phyloP scores from a whole-genome alignment of 2,888 invertebrate genomes.

The Hypomecis punctinalis region DNA sequence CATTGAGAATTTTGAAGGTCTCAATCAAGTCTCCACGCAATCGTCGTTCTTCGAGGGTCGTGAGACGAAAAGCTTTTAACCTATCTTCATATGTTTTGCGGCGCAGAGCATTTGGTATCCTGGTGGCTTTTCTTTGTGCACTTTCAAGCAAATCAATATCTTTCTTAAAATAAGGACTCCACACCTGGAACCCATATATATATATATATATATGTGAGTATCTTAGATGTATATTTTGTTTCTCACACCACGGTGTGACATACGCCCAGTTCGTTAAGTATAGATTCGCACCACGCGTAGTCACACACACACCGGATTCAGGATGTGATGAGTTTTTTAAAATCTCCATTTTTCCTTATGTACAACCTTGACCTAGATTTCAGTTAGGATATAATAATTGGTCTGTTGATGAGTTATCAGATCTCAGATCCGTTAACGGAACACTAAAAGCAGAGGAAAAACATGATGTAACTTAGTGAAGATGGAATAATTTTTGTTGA shows the following conservation, averaged over 20 bases:
- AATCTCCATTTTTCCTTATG: conserved; percentile 53
- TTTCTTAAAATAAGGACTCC: no score
- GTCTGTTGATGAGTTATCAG: not conserved
- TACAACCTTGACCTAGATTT: conserved; percentile 50
- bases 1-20: no score
- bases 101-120: no score
- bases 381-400: conserved; percentile 3
- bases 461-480: not conserved
- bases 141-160: no score
- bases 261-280: conserved; percentile 26
- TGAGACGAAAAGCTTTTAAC: no score
- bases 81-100: no score
- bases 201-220: not conserved
- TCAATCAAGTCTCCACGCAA: no score
- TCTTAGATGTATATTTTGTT: not conserved
- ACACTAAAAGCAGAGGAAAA: not conserved
- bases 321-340: conserved; percentile 67
- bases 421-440: conserved; percentile 4
- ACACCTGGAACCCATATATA: not conserved
- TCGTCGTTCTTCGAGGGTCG: no score
- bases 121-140: no score
- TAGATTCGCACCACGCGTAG: conserved; percentile 52
- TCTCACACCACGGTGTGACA: conserved; percentile 47
- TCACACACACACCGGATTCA: conserved; percentile 64
- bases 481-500: no score